Evolutionary conservation across 2,888 invertebrate species (phyloP), one percentile per base, ranked within the genome.

Genomic region (Lacanobia oleracea): DNA sequence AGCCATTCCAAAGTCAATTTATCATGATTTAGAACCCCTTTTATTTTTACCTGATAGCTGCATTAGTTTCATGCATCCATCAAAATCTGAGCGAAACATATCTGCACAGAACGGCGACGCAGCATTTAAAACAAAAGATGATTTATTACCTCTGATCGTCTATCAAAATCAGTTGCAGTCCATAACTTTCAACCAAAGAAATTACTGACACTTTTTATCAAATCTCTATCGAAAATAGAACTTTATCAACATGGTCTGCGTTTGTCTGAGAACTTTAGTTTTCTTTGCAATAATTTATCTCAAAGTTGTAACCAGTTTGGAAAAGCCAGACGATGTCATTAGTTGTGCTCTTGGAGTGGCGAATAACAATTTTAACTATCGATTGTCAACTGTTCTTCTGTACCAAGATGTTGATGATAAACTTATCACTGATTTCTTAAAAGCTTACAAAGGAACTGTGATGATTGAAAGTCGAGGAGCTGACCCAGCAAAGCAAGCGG

Each of bases 291-390:
- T 59, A 48, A 0, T 73, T 67, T 12, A 64, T 2, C 60, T 85
- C 12, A 81, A 82, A 77, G 33, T 87, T 14, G 60, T 45, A 1
- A 57, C 71, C 12, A 75, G 75, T 66, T 40, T 75, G 18, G 66
- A 73, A 60, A 80, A 67, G 23, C 81, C 86, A 65, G 80, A 89
- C 16, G 63, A 76, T 23, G 72, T 93, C 3, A 80, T 92, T 10
- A 77, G 86, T 61, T 89, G 89, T 75, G 92, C 89, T 2, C 69
- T 88, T 23, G 85, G 90, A 75, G 88, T 94, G 54, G 92, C 92
- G 1, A 93, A 93, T 67, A 63, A 77, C 4, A 88, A 93, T 78
- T 94, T 94, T 48, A 91, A 91, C 70, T 86, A 84, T 68, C 82
- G 91, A 82, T 83, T 83, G 69, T 76, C 89, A 67, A 90, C 92